Evolutionary conservation across 1,140 invertebrate genomes (phyloP).

Genomic region (Hyles vespertilio): DNA sequence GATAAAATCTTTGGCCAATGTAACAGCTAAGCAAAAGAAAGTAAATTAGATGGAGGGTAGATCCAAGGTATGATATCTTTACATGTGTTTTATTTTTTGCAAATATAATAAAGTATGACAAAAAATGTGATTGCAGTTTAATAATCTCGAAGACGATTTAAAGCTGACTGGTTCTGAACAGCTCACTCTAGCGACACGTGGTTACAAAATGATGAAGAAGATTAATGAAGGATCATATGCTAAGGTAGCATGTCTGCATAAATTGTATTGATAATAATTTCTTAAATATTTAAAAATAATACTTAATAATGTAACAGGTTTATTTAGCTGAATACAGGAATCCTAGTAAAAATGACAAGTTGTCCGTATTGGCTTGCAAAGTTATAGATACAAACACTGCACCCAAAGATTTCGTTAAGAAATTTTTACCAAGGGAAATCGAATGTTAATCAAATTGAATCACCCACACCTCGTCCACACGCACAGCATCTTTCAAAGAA

Average conservation of each 20-base stretch:
- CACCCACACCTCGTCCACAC: conserved; percentile 85
- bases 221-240: conserved; percentile 82
- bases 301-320: conserved; percentile 34
- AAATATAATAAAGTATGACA: no score
- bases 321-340: conserved; percentile 64
- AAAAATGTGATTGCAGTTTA: conserved; percentile 11
- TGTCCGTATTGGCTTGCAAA: conserved; percentile 79
- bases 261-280: no score
- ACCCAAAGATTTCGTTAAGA: conserved; percentile 83
- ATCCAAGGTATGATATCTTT: conserved; percentile 34
- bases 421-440: conserved; percentile 86
- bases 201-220: conserved; percentile 78
- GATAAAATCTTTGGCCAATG: conserved; percentile 58
- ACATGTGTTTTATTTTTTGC: neutral
- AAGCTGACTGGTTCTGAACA: conserved; percentile 76
- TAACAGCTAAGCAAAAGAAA: conserved; percentile 48
- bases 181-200: conserved; percentile 72
- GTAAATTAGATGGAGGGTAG: conserved; percentile 56
- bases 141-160: conserved; percentile 51
- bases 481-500: conserved; percentile 82
- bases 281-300: no score
- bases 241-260: conserved; percentile 60
- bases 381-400: conserved; percentile 83
- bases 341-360: conserved; percentile 54
- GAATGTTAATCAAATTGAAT: conserved; percentile 82